Conservation (phyloP, 2,888 invertebrate species). For the Philereme vetulata region DNA sequence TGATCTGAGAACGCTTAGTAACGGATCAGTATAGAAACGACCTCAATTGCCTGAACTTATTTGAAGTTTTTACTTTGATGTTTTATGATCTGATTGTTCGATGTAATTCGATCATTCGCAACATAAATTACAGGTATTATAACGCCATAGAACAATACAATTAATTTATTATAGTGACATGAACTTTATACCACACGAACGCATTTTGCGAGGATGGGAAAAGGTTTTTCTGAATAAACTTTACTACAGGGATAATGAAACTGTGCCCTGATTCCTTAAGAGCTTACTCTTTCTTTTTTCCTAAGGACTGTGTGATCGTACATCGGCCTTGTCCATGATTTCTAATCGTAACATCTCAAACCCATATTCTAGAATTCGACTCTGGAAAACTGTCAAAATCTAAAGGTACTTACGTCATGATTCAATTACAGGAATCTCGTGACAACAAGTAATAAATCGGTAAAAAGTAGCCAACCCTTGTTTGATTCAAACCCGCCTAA, state of each 20-base stretch:
- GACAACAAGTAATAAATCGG: no score
- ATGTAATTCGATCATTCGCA: conserved; percentile 16
- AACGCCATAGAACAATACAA: conserved; percentile 3
- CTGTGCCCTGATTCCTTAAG: background rate
- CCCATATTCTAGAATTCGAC: no score
- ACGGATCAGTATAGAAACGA: conserved; percentile 17
- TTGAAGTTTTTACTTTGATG: conserved; percentile 20
- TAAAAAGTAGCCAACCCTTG: no score
- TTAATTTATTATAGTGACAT: conserved; percentile 6
- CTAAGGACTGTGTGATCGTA: no score
- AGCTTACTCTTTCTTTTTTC: no score
- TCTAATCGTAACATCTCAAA: no score
- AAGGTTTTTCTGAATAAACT: background rate
- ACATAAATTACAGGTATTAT: conserved; percentile 15
- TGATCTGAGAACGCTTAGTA: conserved; percentile 7
- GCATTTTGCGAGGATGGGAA: background rate
- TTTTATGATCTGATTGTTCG: conserved; percentile 28
- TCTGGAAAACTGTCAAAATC: no score
- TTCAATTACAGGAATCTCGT: no score
- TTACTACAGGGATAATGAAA: background rate
- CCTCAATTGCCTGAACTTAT: conserved; percentile 18
- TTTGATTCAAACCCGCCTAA: no score
- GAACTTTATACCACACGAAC: conserved; percentile 1
- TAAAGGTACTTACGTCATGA: no score
- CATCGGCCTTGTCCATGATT: no score